phyloP scores from a whole-genome alignment of 2,888 invertebrate genomes.

The Ectobius pallidus region DNA sequence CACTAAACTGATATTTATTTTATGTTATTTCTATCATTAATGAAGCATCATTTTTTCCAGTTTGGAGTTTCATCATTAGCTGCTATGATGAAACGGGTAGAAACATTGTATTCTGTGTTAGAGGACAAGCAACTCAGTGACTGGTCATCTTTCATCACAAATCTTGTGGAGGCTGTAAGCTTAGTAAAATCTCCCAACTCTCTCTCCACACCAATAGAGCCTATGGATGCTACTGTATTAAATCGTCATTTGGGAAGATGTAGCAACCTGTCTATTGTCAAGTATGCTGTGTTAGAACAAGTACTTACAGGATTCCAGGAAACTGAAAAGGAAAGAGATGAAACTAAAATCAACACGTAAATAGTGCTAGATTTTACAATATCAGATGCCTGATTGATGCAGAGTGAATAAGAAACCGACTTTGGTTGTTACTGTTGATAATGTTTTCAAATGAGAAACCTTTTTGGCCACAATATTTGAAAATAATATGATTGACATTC shows the following conservation, averaged over 20 bases:
- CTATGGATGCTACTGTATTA: background rate
- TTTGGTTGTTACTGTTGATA: constrained; percentile 10
- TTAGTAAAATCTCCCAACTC: background rate
- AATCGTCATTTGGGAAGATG: constrained; percentile 14
- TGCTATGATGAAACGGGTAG: constrained; percentile 11
- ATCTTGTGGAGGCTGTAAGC: background rate
- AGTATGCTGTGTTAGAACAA: constrained; percentile 9
- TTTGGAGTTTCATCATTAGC: constrained; percentile 15
- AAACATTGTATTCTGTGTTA: background rate
- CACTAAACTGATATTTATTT: too few species aligned
- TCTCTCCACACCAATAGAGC: constrained; percentile 12
- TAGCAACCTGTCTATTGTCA: background rate
- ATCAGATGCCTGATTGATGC: too few species aligned
- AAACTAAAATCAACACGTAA: background rate
- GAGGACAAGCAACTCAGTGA: constrained; percentile 6
- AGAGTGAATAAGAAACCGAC: too few species aligned
- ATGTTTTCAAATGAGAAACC: too few species aligned
- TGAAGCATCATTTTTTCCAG: too few species aligned
- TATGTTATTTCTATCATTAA: too few species aligned
- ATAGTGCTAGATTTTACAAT: background rate
- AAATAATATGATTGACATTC: background rate
- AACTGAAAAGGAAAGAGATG: background rate
- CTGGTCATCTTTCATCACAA: background rate
- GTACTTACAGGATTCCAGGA: background rate
- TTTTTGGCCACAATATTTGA: background rate